Evolutionary conservation across 2,797 vertebrate genomes (phyloP), one percentile per base, ranked within the genome.

Genomic region (Neosilurus hyrtlii): DNA sequence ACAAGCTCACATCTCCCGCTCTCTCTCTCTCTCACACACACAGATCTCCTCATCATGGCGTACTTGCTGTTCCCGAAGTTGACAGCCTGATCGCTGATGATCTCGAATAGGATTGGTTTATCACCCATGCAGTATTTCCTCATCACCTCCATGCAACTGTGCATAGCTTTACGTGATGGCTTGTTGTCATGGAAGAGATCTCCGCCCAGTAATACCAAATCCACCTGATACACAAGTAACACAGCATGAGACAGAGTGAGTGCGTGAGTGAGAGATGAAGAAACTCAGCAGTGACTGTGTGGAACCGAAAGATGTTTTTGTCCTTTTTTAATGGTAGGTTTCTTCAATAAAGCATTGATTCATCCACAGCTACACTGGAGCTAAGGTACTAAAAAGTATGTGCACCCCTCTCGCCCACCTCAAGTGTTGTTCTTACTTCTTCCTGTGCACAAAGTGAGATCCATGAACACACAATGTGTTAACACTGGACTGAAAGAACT

Each of bases 161-260:
- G 94, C 51, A 98, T 86, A 12, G 97, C 96, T 90, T 95, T 96
- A 7, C 98, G 95, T 4, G 97, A 96, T 0, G 98, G 98, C 84
- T 99, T 99, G 92, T 99, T 99, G 82, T 99, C 97, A 22, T 99
- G 98, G 89, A 99, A 99, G 87, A 99, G 95, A 93, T 99, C 98
- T 4, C 98, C 98, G 63, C 97, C 98, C 88, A 99, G 91, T 85
- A 99, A 93, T 92, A 99, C 91, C 86, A 99, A 97, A 93, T 99
- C 98, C 63, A 99, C 98, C 98, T 99, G 62, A 81, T 51, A 49
- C 20, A 83, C 56, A 82, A 14, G 68, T 9, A 57, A 35, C 54
- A 75, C 24, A 11, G n/a, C 1, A 15, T 72, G n/a, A 5, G 30
- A 30, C 43, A 43, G 43, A 43, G 65, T 67, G 65, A 20, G 65